A percentile compares a stretch with the other conserved stretches of the same genome.
phyloP scores from a whole-genome alignment of 2,113 vertebrate species.

The Pelvicachromis taeniatus region DNA sequence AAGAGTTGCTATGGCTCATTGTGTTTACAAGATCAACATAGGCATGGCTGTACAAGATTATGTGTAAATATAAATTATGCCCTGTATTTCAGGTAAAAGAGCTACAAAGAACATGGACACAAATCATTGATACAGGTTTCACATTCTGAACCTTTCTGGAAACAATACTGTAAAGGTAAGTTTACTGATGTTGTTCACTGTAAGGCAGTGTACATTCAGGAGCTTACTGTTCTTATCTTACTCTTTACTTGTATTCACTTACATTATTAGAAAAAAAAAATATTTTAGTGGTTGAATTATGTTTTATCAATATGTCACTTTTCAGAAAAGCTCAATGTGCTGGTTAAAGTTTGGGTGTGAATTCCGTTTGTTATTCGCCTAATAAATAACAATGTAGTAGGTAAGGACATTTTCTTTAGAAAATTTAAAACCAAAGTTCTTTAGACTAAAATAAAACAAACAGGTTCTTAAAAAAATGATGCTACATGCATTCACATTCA shows the following conservation, averaged over 20 bases:
- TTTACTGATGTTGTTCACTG: background rate
- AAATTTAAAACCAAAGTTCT: background rate
- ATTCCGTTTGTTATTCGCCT: background rate
- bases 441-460: background rate
- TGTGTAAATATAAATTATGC: background rate
- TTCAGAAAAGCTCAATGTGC: background rate
- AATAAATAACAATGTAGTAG: background rate
- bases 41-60: background rate
- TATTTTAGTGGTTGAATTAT: background rate
- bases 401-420: background rate
- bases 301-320: background rate
- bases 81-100: rapidly evolving
- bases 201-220: background rate
- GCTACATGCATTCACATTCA: rapidly evolving
- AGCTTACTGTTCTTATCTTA: background rate
- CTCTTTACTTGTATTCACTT: background rate
- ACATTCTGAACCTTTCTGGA: background rate
- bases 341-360: background rate
- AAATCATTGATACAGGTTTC: background rate
- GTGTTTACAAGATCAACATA: background rate
- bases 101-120: background rate
- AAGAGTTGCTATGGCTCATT: background rate
- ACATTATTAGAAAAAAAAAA: background rate
- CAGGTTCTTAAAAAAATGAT: background rate
- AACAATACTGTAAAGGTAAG: background rate